These are phyloP conservation scores for Sycon ciliatum DNA, from an alignment of 37 sponge, comb jelly and placozoan species.

Conservation along the genomic window DNA sequence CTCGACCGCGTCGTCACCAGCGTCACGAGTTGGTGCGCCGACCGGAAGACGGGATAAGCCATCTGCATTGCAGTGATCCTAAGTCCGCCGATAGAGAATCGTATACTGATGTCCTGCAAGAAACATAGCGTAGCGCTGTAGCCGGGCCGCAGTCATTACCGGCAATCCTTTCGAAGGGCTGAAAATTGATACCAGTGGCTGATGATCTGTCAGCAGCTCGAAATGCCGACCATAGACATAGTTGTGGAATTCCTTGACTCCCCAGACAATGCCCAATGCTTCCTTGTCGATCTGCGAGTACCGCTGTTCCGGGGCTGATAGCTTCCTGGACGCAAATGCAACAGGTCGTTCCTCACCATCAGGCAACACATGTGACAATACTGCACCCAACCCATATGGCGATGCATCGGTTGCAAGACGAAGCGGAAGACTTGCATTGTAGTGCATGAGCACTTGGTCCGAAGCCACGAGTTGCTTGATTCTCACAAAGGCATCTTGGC, in stretches of 20 bases:
- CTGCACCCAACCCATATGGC: slow-evolving; percentile 40
- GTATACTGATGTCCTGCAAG: slow-evolving; percentile 27
- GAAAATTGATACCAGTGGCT: slow-evolving; percentile 43
- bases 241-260: slow-evolving; percentile 39
- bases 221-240: slow-evolving; percentile 40
- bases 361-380: slow-evolving; percentile 24
- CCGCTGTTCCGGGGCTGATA: slow-evolving; percentile 19
- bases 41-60: slow-evolving; percentile 34
- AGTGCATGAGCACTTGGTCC: slow-evolving; percentile 17
- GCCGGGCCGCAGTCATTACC: slow-evolving; percentile 27
- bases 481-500: slow-evolving; percentile 30
- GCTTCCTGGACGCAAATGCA: slow-evolving; percentile 25
- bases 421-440: slow-evolving; percentile 12
- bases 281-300: slow-evolving; percentile 44
- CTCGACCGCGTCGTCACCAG: no score
- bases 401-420: slow-evolving; percentile 27
- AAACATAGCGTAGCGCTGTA: slow-evolving; percentile 42
- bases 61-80: slow-evolving; percentile 25
- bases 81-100: slow-evolving; percentile 22
- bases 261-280: slow-evolving; percentile 41
- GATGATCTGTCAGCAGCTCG: slow-evolving; percentile 35
- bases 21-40: background rate
- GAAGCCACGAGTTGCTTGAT: slow-evolving; percentile 33
- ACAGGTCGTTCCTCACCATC: slow-evolving; percentile 37
- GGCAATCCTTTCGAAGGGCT: slow-evolving; percentile 10